phyloP scores from a whole-genome alignment of 2,113 vertebrate genomes.

The Gambusia holbrooki region DNA sequence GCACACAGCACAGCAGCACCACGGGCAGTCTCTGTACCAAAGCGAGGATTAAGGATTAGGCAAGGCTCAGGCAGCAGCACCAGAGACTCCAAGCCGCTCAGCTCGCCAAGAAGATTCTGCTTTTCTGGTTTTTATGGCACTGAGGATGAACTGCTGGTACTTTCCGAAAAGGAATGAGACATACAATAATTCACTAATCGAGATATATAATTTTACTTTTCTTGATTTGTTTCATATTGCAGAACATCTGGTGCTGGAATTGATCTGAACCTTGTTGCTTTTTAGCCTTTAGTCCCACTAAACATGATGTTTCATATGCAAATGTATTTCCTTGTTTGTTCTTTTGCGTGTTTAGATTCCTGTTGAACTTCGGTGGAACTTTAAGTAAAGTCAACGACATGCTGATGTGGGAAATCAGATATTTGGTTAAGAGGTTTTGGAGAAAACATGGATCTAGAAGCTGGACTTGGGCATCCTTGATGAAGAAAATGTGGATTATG shows the following conservation, averaged over 20 bases:
- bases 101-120: conserved; percentile 28
- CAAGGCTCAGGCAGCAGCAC: conserved; percentile 44
- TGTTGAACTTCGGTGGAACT: no score
- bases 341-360: no score
- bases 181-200: conserved; percentile 37
- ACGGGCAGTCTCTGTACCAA: conserved; percentile 68
- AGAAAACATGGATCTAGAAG: no score
- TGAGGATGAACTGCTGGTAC: conserved; percentile 52
- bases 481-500: no score
- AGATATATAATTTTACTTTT: conserved; percentile 45
- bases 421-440: no score
- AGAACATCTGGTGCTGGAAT: conserved; percentile 20
- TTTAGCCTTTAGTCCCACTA: no score
- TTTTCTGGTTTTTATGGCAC: conserved; percentile 38
- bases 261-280: not conserved
- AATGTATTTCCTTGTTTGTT: no score
- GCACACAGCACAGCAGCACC: conserved; percentile 66
- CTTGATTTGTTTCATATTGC: conserved; percentile 16
- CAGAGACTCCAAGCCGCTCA: conserved; percentile 36
- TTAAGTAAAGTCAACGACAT: no score
- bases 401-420: no score
- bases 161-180: conserved; percentile 38
- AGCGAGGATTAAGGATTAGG: conserved; percentile 67
- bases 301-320: no score
- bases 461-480: no score